Percentiles rank a stretch among this genome's conserved stretches.
Conservation (phyloP, 2,113 vertebrate species). For the Orcinus orca region DNA sequence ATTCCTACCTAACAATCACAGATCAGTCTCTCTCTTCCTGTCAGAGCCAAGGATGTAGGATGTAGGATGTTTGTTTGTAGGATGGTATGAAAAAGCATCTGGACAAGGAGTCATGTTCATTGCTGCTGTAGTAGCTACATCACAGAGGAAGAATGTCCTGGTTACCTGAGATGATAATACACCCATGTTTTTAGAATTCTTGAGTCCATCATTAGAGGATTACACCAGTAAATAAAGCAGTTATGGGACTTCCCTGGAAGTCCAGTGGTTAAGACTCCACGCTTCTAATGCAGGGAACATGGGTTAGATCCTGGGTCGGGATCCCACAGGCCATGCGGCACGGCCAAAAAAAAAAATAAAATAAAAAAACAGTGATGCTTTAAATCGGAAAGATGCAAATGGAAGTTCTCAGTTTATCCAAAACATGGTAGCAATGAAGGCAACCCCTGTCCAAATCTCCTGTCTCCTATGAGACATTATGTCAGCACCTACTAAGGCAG, state of each 20-base stretch:
- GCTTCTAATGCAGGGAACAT: too few relatives aligned
- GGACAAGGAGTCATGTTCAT: background rate
- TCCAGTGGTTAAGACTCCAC: too few relatives aligned
- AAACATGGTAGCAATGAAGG: background rate
- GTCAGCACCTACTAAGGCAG: background rate
- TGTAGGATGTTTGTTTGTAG: background rate
- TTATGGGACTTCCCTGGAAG: too few relatives aligned
- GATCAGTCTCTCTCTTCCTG: background rate
- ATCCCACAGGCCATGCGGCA: too few relatives aligned
- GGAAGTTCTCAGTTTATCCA: background rate
- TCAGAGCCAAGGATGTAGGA: background rate
- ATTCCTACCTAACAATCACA: background rate
- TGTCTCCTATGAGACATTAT: background rate
- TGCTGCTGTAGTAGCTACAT: fast-evolving
- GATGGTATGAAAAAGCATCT: background rate
- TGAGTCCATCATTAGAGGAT: background rate
- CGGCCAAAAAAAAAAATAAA: too few relatives aligned
- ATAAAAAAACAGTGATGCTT: too few relatives aligned
- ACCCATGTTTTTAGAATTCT: background rate
- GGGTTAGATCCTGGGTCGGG: too few relatives aligned
- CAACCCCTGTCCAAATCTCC: background rate
- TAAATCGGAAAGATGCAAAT: background rate
- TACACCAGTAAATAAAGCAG: background rate
- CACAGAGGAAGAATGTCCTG: too few relatives aligned
- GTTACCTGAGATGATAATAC: background rate